Base-by-base conservation (phyloP, 2,797 vertebrate species). In the Cryptoblepharus egeriae region DNA sequence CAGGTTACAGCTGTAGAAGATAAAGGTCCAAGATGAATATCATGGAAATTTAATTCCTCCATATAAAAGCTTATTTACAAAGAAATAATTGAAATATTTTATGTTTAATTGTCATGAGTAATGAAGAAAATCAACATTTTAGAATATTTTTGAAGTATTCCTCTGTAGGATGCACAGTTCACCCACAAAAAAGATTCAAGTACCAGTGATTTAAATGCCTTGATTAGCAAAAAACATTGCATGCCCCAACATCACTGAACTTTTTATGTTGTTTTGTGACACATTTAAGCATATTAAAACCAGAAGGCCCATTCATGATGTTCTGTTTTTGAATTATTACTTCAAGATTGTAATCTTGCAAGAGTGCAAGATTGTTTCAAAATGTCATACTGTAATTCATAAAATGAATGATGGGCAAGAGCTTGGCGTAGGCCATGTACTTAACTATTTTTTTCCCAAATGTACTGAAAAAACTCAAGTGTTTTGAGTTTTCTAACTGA, bases 1-100 rank as follows among this genome's bases (percentile, higher is more conserved):
- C 93, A 89, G 93, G 93, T 88, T 86, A 91, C 93, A 88, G 84
- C 76, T 73, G 69, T 72, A 24, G 80, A 79, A 90, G 85, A 89
- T 4, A 81, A 75, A 89, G 86, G 15, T 28, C 22, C 28, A 68
- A 11, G 30, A 45, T 83, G n/a, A 57, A 57, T 67, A 11, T 6
- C 63, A 26, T 32, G 55, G 32, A 77, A 37, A 10, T 65, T 35
- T 42, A 24, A n/a, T 12, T 83, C 35, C n/a, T 64, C 12, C n/a
- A 26, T 52, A n/a, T 26, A 39, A 37, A 74, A n/a, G 57, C 15
- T 76, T 60, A 65, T 75, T 65, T 35, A 26, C 20, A 35, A 60
- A 79, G 68, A 7, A 75, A n/a, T 28, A 1, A 6, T 79, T 73
- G 5, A 0, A 26, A 35, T 71, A n/a, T 61, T 74, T 45, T 49